Evolutionary conservation across 2,888 invertebrate species (phyloP), one percentile per base, ranked within the genome.

Genomic region (Acanthosepion lycidas): DNA sequence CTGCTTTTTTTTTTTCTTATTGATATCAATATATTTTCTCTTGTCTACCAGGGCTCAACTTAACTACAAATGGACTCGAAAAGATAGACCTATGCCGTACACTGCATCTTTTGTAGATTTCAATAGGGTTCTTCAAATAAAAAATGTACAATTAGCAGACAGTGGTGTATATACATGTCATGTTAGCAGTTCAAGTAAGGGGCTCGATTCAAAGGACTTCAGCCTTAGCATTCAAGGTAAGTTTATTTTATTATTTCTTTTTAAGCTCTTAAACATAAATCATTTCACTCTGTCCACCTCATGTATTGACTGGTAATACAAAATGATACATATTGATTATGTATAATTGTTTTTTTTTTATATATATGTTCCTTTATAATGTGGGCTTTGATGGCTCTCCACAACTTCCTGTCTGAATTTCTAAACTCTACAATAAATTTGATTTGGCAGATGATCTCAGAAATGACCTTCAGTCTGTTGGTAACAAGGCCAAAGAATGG

Each of bases 181-280:
- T n/a, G 78, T 78, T 12, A 78, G 78, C 78, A 78, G 78, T 12
- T 78, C 78, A n/a, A 33, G 15, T 15, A 5, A n/a, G 0, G 15
- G 20, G 1, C n/a, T 2, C 5, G 78, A n/a, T 33, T 78, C 78
- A n/a, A 51, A 91, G 26, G 91, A 49, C 48, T 93, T 93, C 26
- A 91, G 26, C 94, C 64, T 95, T 94, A 42, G 42, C 55, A 51
- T 59, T 33, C 33, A 33, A 51, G 93, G 53, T 26, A 42, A 59
- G 55, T 59, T 93, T 42, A 53, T 51, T 93, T 6, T 49, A 6
- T 8, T n/a, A 20, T 6, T 51, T 51, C 51, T 15, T 51, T 42
- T 42, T 42, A 42, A 42, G 42, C 42, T 42, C 42, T 42, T 42
- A 42, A 42, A 42, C 42, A 42, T 42, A 42, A 42, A 42, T 42